Conservation (phyloP, 2,797 vertebrate species). For the Sylvia borin region DNA sequence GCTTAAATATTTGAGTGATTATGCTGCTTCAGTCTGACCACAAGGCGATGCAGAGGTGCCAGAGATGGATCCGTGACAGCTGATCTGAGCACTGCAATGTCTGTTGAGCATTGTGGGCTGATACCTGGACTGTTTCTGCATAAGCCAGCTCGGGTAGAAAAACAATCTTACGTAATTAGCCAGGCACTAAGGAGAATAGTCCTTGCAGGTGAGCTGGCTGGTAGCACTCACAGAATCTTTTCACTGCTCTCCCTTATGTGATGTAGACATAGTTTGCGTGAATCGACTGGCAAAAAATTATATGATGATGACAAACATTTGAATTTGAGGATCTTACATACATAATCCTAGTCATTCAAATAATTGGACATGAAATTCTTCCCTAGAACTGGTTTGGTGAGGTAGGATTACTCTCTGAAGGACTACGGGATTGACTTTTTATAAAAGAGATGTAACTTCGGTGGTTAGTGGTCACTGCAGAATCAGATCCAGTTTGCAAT, state of each 20-base stretch:
- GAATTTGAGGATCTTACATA: background rate
- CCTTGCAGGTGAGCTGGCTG: background rate
- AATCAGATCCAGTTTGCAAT: background rate
- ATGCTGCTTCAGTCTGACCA: background rate
- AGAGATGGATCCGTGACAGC: background rate
- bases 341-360: background rate
- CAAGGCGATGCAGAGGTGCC: background rate
- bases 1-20: background rate
- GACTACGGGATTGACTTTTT: background rate
- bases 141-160: background rate
- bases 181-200: background rate
- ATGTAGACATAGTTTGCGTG: background rate
- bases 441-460: background rate
- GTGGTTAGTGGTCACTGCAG: background rate
- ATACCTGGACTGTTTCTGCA: background rate
- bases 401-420: constrained; percentile 6
- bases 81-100: background rate
- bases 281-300: background rate
- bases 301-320: background rate
- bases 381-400: background rate
- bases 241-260: background rate
- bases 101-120: background rate
- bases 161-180: background rate
- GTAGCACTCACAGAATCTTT: background rate
- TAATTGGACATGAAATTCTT: constrained; percentile 9